These are phyloP conservation scores for Caiman crocodilus DNA, from an alignment of 2,797 vertebrate genomes.

Conservation along the genomic window DNA sequence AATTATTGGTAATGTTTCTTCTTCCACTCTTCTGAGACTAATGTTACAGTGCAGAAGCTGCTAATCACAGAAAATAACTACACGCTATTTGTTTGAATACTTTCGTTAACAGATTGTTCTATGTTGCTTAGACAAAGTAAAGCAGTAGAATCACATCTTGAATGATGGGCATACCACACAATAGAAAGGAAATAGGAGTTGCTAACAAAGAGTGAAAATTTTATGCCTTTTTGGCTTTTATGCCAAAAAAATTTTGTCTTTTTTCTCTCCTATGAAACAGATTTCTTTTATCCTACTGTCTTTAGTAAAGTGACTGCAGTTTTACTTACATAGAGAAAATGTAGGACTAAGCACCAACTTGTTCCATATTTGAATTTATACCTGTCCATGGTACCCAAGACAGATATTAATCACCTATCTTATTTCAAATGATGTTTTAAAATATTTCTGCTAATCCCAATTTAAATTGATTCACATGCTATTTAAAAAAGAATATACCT, in stretches of 20 bases:
- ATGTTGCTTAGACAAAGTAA: not conserved
- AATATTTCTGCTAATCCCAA: not conserved
- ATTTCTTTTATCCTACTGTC: not conserved
- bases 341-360: not conserved
- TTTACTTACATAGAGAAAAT: not conserved
- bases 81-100: not conserved
- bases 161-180: fast-evolving
- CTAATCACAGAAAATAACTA: not conserved
- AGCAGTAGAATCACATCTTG: not conserved
- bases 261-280: not conserved
- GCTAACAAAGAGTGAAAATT: not conserved
- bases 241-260: too few species aligned
- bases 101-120: not conserved
- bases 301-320: not conserved
- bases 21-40: not conserved
- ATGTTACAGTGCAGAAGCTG: not conserved
- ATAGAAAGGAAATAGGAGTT: not conserved
- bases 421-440: not conserved
- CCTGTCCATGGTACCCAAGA: not conserved
- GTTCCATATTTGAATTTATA: not conserved
- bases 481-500: not conserved
- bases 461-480: not conserved
- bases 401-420: not conserved
- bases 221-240: too few species aligned
- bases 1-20: not conserved